These are phyloP conservation scores for Catharus bicknelli DNA, from an alignment of 2,113 vertebrate genomes.

Conservation along the genomic window DNA sequence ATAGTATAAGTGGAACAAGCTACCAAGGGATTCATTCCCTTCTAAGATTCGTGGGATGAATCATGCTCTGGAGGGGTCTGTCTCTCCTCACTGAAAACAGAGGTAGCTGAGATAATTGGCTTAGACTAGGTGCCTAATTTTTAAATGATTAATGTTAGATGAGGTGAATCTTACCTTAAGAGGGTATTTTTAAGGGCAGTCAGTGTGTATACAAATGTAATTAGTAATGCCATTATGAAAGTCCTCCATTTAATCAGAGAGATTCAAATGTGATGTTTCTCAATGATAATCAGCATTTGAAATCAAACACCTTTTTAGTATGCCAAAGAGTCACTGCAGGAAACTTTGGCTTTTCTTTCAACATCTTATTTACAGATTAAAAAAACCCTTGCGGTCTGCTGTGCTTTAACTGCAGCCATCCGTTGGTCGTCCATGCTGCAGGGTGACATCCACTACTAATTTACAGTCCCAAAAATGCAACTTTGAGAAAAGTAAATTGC, in stretches of 20 bases:
- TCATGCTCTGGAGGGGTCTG: neutral
- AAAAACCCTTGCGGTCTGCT: neutral
- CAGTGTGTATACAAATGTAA: conserved; percentile 46
- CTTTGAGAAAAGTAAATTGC: neutral
- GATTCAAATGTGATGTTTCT: conserved; percentile 11
- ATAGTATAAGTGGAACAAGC: neutral
- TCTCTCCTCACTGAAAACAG: neutral
- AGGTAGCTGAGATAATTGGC: conserved; percentile 19
- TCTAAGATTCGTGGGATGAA: neutral
- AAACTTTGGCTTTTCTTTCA: neutral
- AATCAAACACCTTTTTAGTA: conserved; percentile 3
- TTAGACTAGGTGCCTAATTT: conserved; percentile 38
- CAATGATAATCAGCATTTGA: neutral
- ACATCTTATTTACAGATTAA: neutral
- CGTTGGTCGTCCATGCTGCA: neutral
- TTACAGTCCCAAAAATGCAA: neutral
- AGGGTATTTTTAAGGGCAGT: conserved; percentile 44
- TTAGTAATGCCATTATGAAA: conserved; percentile 40
- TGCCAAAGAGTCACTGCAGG: neutral
- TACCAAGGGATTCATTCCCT: neutral
- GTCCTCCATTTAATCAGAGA: conserved; percentile 41
- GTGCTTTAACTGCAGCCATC: neutral
- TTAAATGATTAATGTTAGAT: conserved; percentile 43
- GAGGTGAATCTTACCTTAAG: conserved; percentile 44
- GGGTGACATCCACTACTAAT: neutral